These are phyloP conservation scores for Augochlorella aurata DNA, from an alignment of 2,888 invertebrate species.

Conservation along the genomic window DNA sequence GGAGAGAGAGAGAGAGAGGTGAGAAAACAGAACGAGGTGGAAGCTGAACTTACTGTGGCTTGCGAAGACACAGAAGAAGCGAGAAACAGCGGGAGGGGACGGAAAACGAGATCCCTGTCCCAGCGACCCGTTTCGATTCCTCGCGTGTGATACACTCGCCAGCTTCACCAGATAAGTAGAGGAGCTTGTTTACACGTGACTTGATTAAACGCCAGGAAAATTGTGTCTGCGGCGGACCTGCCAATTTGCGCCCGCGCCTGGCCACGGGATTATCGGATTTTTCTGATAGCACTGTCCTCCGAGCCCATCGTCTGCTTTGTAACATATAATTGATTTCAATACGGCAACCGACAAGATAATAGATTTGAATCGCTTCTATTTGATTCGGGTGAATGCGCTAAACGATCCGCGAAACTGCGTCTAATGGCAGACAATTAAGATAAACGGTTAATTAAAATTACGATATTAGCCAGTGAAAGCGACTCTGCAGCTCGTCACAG, in stretches of 20 bases:
- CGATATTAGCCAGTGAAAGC: neutral
- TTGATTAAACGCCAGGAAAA: conserved; percentile 59
- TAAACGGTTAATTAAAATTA: neutral
- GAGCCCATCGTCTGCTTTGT: too few species aligned
- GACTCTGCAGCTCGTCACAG: neutral
- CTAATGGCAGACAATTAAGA: neutral
- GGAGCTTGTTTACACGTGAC: conserved; percentile 57
- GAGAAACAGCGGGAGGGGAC: neutral
- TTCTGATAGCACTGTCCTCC: neutral
- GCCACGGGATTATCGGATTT: conserved; percentile 31
- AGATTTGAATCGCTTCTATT: neutral
- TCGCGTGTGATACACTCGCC: conserved; percentile 41
- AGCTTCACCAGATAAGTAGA: conserved; percentile 42
- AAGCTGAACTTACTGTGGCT: neutral
- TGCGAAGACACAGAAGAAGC: neutral
- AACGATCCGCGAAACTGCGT: neutral
- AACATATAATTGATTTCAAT: neutral
- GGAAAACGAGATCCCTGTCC: conserved; percentile 29
- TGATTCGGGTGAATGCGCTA: neutral
- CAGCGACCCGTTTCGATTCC: conserved; percentile 46
- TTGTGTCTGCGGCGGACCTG: conserved; percentile 25
- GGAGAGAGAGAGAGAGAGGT: neutral
- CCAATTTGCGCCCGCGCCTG: conserved; percentile 26
- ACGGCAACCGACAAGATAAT: neutral
- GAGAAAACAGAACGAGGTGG: neutral